Base-by-base conservation (phyloP, 2,113 vertebrate genomes). In the Dascyllus trimaculatus region DNA sequence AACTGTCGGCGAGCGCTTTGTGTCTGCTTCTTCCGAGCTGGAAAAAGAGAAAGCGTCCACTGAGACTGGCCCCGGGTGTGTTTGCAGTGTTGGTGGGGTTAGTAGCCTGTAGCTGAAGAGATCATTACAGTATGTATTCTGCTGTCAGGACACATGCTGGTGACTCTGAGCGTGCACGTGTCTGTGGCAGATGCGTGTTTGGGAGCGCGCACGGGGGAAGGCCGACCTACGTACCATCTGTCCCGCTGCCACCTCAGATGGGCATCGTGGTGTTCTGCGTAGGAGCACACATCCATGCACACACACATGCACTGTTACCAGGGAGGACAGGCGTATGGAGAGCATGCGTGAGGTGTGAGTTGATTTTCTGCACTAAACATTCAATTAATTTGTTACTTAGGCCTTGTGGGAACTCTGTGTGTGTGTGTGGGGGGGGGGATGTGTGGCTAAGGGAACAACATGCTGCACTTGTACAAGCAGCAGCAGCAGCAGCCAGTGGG, bases 221-320 rank as follows among this genome's bases (percentile, higher is more conserved):
- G 72, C 80, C 85, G 54, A 82, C 88, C 90, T 81, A 91, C 88
- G 75, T 88, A 86, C 87, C 90, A 85, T 85, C 88, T 92, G 90
- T 82, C 71, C 80, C 59, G 7, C 81, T 81, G 84, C 78, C 86
- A 70, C 80, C 69, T 88, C 87, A 89, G 84, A 89, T 89, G 87
- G 87, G 56, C 57, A 40, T 76, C 15, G 19, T 51, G 24, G 29
- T 40, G 74, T 58, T 5, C 32, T 15, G 40, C 40, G 14, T 15
- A 15, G 11, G 14, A 11, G 48, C 40, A 43, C 40, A 15, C 40
- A 43, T n/a, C 21, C 64, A 18, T 35, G 26, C 49, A 74, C 29
- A 59, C 80, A 57, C 26, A 38, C 65, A 61, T 48, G 53, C 29
- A 54, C 63, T n/a, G 43, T 71, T 46, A 72, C 35, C 67, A 62